Evolutionary conservation across 2,113 vertebrate genomes (phyloP), one percentile per base, ranked within the genome.

Genomic region (Sarotherodon lohbergeri): DNA sequence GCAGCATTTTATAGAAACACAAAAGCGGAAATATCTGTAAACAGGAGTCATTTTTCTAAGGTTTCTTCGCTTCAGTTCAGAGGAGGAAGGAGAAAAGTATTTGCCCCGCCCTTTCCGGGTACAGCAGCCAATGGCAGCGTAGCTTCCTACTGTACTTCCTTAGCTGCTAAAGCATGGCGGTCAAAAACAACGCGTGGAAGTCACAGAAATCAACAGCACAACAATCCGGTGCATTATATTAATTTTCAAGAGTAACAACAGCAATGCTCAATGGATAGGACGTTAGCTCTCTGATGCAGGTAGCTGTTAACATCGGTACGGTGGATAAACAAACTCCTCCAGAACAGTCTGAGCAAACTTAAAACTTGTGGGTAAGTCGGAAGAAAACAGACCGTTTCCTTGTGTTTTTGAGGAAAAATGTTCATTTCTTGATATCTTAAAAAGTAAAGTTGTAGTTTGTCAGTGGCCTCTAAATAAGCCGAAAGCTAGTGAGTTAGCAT

Each of bases 91-190:
- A 52, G 14, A 11, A 32, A 78, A n/a, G 2, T 57, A 2, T 81
- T 32, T 6, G 73, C 24, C 2, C 90, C 81, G 59, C 91, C 91
- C 17, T 1, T 89, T 94, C 91, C 89, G 87, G 9, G 1, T 16
- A 4, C 13, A 50, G 6, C 17, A 86, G 6, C 90, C 88, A 92
- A 93, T 93, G 2, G 14, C 0, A 12, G 7, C 5, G 9, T 2
- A 55, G 39, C 63, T 8, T 82, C 22, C 3, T 2, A 2, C 12
- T 81, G 2, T 1, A 81, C 83, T 92, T 91, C 91, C 91, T 17
- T 6, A 78, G 34, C 10, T 10, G 34, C 12, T 8, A 11, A 71
- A 56, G 22, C 48, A 50, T 68, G 34, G 48, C 3, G 19, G 22
- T 27, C 16, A 36, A 29, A 46, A 83, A 55, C 3, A 66, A 66